Evolutionary conservation across 1,140 invertebrate species (phyloP), one percentile per base, ranked within the genome.

Genomic region (Portunus trituberculatus): DNA sequence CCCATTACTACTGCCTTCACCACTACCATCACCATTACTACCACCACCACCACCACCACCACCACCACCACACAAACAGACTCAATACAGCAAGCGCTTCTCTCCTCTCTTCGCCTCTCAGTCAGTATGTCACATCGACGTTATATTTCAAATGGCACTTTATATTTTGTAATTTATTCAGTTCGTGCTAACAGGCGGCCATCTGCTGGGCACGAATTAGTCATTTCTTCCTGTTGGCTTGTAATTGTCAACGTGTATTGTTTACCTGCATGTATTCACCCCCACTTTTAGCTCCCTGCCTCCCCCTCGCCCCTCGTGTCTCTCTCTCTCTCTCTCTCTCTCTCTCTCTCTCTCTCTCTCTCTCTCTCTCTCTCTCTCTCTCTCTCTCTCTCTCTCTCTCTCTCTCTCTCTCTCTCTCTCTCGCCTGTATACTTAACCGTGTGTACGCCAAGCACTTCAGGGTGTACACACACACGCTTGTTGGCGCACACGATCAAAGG

Each of bases 41-140:
- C 8, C 16, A 59, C 52, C 16, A 59, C 52, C 16, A 59, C 52
- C 16, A 59, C 2, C 16, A 59, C 52, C 16, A 59, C 52, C 16
- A 59, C 52, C 16, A 59, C 52, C 16, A 10, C 52, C 20, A 91
- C 89, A 91, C 89, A 91, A n/a, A 91, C 89, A 91, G n/a, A 91
- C 46, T 14, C 89, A 91, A 39, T 46, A 39, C n/a, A 8, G 28
- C 87, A 1, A 16, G 32, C 32, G 16, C n/a, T 1, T 16, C 16
- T 31, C 39, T 39, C 39, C 52, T 25, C 45, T 16, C 86, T 10
- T 88, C 67, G 67, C 67, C 67, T 76, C 67, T 25, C 67, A 76
- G 67, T 76, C 67, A 76, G 67, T 76, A 76, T 76, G 67, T 76
- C 67, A 76, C 67, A 76, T 76, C 67, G 67, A 76, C 6, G 67